Evolutionary conservation across 23 tunicate species (phyloP).

Genomic region (Styela plicata): DNA sequence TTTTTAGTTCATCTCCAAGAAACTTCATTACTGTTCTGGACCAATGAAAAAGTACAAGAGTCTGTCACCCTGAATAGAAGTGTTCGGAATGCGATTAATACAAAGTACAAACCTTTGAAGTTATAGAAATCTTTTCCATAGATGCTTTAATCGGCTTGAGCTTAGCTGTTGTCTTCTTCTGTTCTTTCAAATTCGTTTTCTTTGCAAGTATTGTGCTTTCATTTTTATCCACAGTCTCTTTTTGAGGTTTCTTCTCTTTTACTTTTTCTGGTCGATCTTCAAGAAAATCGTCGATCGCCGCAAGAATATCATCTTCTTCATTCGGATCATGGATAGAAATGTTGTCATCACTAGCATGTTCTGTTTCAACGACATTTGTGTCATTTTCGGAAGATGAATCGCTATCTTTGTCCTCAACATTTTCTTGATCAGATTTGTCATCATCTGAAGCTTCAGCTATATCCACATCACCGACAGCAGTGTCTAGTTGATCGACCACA

Average conservation of each 20-base stretch:
- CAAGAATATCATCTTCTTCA: conserved; percentile 28
- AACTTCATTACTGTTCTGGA: too few relatives aligned
- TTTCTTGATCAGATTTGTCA: too few relatives aligned
- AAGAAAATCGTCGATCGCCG: conserved; percentile 36
- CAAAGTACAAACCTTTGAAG: neutral
- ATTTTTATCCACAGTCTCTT: neutral
- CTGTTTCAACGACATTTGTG: neutral
- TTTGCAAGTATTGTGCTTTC: neutral
- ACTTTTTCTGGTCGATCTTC: conserved; percentile 29
- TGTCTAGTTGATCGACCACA: neutral
- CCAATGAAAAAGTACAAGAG: too few relatives aligned
- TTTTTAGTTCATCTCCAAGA: too few relatives aligned
- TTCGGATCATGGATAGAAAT: conserved; percentile 7
- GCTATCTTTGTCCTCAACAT: neutral
- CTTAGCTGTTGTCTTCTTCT: neutral
- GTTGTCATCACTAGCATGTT: conserved; percentile 23
- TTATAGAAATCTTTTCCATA: neutral
- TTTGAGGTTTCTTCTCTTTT: neutral
- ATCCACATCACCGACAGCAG: neutral
- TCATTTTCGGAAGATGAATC: neutral
- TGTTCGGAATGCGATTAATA: too few relatives aligned
- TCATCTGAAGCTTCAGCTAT: neutral
- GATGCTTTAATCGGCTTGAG: neutral
- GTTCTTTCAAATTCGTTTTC: neutral
- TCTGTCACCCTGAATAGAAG: too few relatives aligned